A percentile compares a stretch with the other conserved stretches of the same genome.
Evolutionary conservation across 2,888 invertebrate species (phyloP).

Genomic region (Thecocarcelia acutangulata): DNA sequence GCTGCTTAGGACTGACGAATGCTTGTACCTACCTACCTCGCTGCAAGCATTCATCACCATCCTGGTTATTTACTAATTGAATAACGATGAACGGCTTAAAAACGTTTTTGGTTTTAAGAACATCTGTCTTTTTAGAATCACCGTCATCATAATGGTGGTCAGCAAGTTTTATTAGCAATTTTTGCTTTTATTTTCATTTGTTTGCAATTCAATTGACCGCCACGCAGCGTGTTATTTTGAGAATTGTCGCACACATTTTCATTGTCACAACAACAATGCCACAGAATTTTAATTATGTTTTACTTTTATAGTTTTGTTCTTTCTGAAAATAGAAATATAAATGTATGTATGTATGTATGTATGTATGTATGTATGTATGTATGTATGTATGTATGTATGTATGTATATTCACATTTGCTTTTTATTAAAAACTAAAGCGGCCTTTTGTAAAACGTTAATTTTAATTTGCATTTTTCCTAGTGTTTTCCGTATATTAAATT

Average conservation of each 20-base stretch:
- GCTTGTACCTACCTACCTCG: slow-evolving; percentile 17
- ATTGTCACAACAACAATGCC: slow-evolving; percentile 35
- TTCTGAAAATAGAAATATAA: no score
- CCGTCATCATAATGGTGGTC: slow-evolving; percentile 21
- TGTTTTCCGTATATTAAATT: slow-evolving; percentile 54
- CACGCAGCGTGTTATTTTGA: slow-evolving; percentile 33
- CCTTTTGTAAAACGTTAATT: no score
- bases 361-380: no score
- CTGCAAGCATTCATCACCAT: slow-evolving; percentile 4
- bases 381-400: no score
- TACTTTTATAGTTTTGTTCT: no score
- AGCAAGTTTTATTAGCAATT: slow-evolving; percentile 48
- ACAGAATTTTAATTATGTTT: slow-evolving; percentile 43
- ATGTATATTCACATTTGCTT: no score
- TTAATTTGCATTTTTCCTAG: no score
- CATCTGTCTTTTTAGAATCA: slow-evolving; percentile 27
- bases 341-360: no score
- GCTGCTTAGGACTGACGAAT: slow-evolving; percentile 2
- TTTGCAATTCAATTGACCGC: slow-evolving; percentile 17
- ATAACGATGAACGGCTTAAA: slow-evolving; percentile 44
- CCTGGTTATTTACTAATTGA: slow-evolving; percentile 15
- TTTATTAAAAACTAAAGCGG: no score
- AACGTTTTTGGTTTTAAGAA: slow-evolving; percentile 9
- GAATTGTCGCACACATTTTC: slow-evolving; percentile 45
- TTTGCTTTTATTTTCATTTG: neutral